Conservation (phyloP, 2,113 vertebrate species). For the Lagopus muta region DNA sequence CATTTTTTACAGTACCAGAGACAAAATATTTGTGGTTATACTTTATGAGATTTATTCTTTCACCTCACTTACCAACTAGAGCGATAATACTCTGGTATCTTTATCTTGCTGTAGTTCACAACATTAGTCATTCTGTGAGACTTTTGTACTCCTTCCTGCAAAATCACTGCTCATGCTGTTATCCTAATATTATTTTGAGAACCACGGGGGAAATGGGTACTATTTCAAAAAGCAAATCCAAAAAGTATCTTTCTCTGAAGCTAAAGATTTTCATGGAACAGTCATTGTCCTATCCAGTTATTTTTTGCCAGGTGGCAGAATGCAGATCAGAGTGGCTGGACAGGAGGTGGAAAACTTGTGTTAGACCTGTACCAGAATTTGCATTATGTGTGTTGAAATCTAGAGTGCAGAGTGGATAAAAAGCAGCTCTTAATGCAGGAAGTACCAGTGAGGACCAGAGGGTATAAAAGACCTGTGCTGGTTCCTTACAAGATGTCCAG, state of each 20-base stretch:
- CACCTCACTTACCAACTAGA: not conserved
- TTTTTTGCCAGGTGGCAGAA: not conserved
- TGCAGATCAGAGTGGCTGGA: not conserved
- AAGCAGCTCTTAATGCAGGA: not conserved
- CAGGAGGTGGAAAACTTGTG: not conserved
- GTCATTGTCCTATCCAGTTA: not conserved
- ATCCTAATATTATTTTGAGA: not conserved
- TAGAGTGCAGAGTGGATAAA: not conserved
- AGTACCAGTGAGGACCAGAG: not conserved
- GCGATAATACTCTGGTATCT: not conserved
- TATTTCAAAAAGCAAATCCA: not conserved
- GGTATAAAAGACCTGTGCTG: not conserved
- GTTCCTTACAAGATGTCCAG: not conserved
- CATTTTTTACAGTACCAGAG: not conserved
- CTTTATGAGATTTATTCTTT: not conserved
- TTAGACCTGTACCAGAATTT: not conserved
- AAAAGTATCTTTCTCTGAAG: not conserved
- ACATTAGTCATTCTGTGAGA: not conserved
- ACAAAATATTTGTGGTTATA: not conserved
- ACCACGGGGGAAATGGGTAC: not conserved
- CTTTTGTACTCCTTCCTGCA: not conserved
- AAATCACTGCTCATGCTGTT: not conserved
- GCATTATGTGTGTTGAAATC: not conserved
- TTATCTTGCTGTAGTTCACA: not conserved
- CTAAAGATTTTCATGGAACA: too few relatives aligned